Base-by-base conservation (phyloP, 1,140 invertebrate genomes). In the Nasonia vitripennis region DNA sequence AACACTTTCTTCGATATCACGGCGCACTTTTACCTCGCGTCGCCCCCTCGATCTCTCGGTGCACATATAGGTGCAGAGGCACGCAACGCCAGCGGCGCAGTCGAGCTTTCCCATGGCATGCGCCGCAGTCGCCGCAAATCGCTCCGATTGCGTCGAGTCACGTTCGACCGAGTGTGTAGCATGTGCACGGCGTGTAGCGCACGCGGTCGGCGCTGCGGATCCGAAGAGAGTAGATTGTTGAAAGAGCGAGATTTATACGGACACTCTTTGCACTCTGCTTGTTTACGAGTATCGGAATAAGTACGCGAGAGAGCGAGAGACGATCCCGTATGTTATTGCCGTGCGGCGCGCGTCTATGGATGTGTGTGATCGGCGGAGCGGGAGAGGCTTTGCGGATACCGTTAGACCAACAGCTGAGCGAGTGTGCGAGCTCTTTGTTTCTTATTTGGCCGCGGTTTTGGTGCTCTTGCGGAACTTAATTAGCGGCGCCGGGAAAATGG, bases 321-420 rank as follows among this genome's bases (percentile, higher is more conserved):
- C 10, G 62, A 41, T 45, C 79, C 68, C 68, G 79, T 71, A 71
- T 17, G 79, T 71, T 71, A 17, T 5, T 2, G 27, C 34, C 20
- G 14, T 10, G 67, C 67, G 23, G 55, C 55, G 62, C 55, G 55
- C 11, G 2, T 71, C 6, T n/a, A 5, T 3, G 31, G 23, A 83
- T 37, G 34, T 37, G 34, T 84, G 75, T 84, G 75, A 27, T 78
- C 81, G 82, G 75, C 51, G 34, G 62, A 68, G 37, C 81, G 55
- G 68, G 81, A n/a, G 70, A 73, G 70, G 23, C 27, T 73, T 2
- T 31, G 5, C 12, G 70, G 14, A 11, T 83, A 75, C 81, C 81
- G 81, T 83, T 83, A 83, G 75, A 67, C 62, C 9, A 78, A 83
- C 82, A 83, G 62, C 82, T 83, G 74, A 62, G 82, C 20, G 70